Conservation (phyloP, 2,797 vertebrate species). For the Tangara arthus region DNA sequence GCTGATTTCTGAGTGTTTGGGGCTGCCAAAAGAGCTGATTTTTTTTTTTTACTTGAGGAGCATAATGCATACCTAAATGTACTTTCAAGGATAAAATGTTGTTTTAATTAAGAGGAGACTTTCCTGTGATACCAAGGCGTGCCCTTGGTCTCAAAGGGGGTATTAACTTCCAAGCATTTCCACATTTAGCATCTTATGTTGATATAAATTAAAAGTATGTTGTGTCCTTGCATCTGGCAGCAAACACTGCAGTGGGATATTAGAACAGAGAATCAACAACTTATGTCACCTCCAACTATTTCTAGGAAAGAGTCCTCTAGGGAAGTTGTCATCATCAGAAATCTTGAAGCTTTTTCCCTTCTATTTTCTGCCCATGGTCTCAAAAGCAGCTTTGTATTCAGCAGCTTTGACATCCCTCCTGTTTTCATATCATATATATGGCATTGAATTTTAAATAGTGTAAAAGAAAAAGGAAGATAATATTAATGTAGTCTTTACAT, state of each 20-base stretch:
- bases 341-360: neutral
- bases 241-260: neutral
- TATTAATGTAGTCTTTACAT: neutral
- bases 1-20: neutral
- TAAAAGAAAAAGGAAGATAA: neutral
- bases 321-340: neutral
- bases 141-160: neutral
- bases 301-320: neutral
- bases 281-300: neutral
- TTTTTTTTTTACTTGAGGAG: neutral
- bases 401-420: neutral
- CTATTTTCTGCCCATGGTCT: neutral
- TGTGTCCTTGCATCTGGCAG: neutral
- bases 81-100: neutral
- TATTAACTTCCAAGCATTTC: neutral
- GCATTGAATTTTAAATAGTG: neutral
- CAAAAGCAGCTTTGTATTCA: neutral
- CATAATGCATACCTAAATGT: neutral
- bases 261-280: neutral
- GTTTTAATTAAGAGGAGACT: neutral
- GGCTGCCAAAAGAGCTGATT: neutral
- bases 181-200: neutral
- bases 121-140: fast-evolving
- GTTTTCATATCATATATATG: neutral
- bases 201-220: neutral